Evolutionary conservation across 2,797 vertebrate species (phyloP), one percentile per base, ranked within the genome.

Genomic region (Bradypodion ventrale): DNA sequence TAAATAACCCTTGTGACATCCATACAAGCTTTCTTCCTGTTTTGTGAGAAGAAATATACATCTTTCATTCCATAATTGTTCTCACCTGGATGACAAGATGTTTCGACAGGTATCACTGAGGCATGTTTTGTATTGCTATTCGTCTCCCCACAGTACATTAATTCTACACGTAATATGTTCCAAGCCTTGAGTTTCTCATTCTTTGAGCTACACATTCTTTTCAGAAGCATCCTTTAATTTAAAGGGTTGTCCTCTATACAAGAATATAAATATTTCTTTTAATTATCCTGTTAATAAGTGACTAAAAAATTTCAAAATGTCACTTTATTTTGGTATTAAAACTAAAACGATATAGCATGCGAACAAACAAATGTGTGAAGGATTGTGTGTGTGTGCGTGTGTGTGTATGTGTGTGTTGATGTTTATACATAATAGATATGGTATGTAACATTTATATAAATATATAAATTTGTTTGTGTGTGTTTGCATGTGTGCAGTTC

Each of bases 381-480:
- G 60, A 70, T 63, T 82, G n/a, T 81, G 70, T 65, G 37, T 42
- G 23, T 49, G 19, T 62, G 32, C 72, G 35, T 49, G 35, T 46
- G n/a, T 81, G 70, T 65, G 37, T 42, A 23, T 49, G 19, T 62
- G 32, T 72, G 35, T 49, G 35, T 46, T 46, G 37, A 83, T 80
- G 76, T 80, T 0, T 6, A 69, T 70, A 27, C 27, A 70, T 70
- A 70, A 70, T 70, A 42, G 42, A 70, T 70, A 63, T 72, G 88
- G 29, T 56, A 16, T 10, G 66, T 81, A 29, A 56, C 56, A 40
- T 80, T 56, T 70, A 69, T 75, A 80, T n/a, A n/a, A n/a, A n/a
- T 80, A 75, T 85, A 75, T 85, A 75, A 80, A 80, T 75, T 35
- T 85, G 49, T 68, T n/a, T n/a, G 32, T 19, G 23, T 29, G 40